Conservation (phyloP, 2,888 invertebrate species). For the Ornithoptera alexandrae region DNA sequence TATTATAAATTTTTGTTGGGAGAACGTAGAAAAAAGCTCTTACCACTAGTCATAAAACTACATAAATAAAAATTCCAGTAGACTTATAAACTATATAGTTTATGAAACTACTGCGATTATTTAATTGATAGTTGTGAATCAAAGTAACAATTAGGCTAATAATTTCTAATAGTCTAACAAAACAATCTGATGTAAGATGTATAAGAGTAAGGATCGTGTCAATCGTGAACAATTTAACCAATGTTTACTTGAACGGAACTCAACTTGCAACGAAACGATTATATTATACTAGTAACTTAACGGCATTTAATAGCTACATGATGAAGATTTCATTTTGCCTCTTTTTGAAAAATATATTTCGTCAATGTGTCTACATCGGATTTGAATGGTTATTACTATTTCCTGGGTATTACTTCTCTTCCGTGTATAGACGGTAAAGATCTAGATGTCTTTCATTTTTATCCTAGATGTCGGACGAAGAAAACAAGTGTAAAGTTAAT, state of each 20-base stretch:
- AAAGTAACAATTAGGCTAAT: neutral
- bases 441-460: too few relatives aligned
- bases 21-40: neutral
- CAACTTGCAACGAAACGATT: neutral
- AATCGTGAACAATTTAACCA: neutral
- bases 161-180: neutral
- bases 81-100: too few relatives aligned
- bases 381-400: too few relatives aligned
- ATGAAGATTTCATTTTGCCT: too few relatives aligned
- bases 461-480: neutral
- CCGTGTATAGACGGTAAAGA: too few relatives aligned
- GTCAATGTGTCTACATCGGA: too few relatives aligned
- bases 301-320: too few relatives aligned
- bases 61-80: too few relatives aligned
- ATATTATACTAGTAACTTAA: neutral
- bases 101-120: too few relatives aligned
- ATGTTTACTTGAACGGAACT: neutral
- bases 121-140: neutral
- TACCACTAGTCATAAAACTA: too few relatives aligned
- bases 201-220: neutral
- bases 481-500: neutral
- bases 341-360: too few relatives aligned
- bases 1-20: neutral
- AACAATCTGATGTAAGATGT: neutral
- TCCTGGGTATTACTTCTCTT: too few relatives aligned